Evolutionary conservation across 2,113 vertebrate species (phyloP), one percentile per base, ranked within the genome.

Genomic region (Psittacus erithacus): DNA sequence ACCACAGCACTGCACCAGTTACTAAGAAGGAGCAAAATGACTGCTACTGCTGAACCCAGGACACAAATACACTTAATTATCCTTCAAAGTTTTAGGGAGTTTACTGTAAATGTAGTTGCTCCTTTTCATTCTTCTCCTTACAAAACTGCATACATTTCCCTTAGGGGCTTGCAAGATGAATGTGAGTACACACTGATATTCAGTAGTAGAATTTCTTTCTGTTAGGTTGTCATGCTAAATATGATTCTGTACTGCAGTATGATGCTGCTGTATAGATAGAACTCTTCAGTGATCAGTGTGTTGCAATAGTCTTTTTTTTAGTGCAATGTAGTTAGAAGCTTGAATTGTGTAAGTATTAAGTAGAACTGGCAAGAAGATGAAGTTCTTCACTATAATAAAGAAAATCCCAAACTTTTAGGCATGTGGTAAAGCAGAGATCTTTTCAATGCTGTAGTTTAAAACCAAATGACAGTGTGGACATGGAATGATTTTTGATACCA

Each of bases 121-220:
- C 6, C 33, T 86, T n/a, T 44, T 69, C 28, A 18, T 53, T 64
- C 6, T 52, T 73, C 44, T 73, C 6, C 28, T 44, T 55, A 25
- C 9, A 64, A 50, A 76, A 47, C 27, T 43, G 25, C 31, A 22
- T 16, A 17, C 3, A 8, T 19, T 63, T 69, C 43, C 28, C 20
- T 69, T 28, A 38, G 74, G 28, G 73, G 81, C 16, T 75, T 11
- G 18, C 53, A 88, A 78, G 47, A 39, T 1, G 3, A 4, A 28
- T 0, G 0, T 1, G 31, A n/a, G 14, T 29, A 7, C 5, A 3
- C 52, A 62, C 47, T 20, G 28, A 41, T 46, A 52, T 15, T 91
- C 75, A 88, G 59, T 31, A 78, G 50, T 2, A 17, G 25, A n/a
- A 25, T 77, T 92, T 96, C 74, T 79, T 93, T 84, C 64, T 53